Conservation (phyloP, 2,797 vertebrate genomes). For the Eulemur albifrons region DNA sequence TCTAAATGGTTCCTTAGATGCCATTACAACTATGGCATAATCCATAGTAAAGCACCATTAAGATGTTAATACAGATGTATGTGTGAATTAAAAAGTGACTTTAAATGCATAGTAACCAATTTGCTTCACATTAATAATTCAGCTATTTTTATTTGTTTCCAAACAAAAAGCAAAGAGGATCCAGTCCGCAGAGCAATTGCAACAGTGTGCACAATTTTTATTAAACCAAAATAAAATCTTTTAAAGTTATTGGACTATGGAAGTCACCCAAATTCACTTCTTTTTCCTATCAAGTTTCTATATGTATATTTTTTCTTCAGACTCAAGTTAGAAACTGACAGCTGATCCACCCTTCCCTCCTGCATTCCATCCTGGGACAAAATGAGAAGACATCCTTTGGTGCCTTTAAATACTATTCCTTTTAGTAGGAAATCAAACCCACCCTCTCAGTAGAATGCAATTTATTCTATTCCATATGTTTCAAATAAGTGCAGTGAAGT, state of each 20-base stretch:
- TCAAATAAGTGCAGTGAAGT: slow-evolving; percentile 21
- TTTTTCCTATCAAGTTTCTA: neutral
- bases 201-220: slow-evolving; percentile 56
- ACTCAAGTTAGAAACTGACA: neutral
- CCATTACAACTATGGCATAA: slow-evolving; percentile 41
- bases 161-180: slow-evolving; percentile 61
- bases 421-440: slow-evolving; percentile 21
- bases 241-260: slow-evolving; percentile 33
- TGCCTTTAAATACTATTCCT: neutral
- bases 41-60: slow-evolving; percentile 57
- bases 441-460: neutral
- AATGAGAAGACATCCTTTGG: neutral
- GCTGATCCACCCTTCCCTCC: neutral
- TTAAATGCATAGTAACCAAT: slow-evolving; percentile 70
- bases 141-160: slow-evolving; percentile 75
- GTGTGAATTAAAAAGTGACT: slow-evolving; percentile 74
- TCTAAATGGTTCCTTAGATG: slow-evolving; percentile 70
- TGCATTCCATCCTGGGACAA: neutral
- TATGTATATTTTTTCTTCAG: neutral
- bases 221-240: slow-evolving; percentile 54
- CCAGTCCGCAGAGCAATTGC: slow-evolving; percentile 39
- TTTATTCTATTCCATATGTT: slow-evolving; percentile 33
- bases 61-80: slow-evolving; percentile 73
- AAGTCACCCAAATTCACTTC: neutral
- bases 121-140: slow-evolving; percentile 77